Evolutionary conservation across 2,888 invertebrate species (phyloP), one percentile per base, ranked within the genome.

Genomic region (Dorcus parallelipipedus): DNA sequence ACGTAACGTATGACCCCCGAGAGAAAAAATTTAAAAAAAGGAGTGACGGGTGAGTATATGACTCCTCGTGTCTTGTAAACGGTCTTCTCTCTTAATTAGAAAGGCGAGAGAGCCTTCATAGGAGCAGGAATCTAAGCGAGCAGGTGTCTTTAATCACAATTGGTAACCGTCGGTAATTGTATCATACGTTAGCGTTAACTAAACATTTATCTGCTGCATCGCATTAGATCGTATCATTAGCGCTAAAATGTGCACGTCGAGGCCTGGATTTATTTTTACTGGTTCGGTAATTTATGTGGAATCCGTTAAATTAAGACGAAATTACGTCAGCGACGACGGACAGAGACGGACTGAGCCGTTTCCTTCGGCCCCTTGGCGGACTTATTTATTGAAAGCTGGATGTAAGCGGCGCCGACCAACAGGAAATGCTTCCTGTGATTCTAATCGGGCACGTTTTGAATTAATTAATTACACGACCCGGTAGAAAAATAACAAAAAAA

Each of bases 171-270:
- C 47, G 10, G 26, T 47, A 47, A 47, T 47, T 47, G 47, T 47
- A 23, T 26, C 47, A 20, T 47, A 47, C 7, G 26, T 47, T 26
- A 47, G 47, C 23, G 42, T 14, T 26, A 23, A 26, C 23, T 47
- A 26, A 23, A n/a, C 23, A 47, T 47, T 47, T 26, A 47, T 23
- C 47, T n/a, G 9, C 9, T n/a, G 23, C 45, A 23, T 9, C 23
- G 47, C 47, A 14, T 47, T 47, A 47, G 47, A 47, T 26, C 47
- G 47, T 47, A 47, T 47, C 47, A 47, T 47, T 47, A 47, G 47
- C 47, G 47, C 26, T 47, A 47, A 47, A 47, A 47, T 47, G 23
- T 23, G 47, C 47, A 47, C 47, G 47, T 26, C 26, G n/a, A n/a
- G 10, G n/a, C 20, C 26, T 33, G 26, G 26, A 33, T 33, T 33